A percentile compares a stretch with the other conserved stretches of the same genome.
Conservation (phyloP, 2,113 vertebrate species). For the Misgurnus mizolepis region DNA sequence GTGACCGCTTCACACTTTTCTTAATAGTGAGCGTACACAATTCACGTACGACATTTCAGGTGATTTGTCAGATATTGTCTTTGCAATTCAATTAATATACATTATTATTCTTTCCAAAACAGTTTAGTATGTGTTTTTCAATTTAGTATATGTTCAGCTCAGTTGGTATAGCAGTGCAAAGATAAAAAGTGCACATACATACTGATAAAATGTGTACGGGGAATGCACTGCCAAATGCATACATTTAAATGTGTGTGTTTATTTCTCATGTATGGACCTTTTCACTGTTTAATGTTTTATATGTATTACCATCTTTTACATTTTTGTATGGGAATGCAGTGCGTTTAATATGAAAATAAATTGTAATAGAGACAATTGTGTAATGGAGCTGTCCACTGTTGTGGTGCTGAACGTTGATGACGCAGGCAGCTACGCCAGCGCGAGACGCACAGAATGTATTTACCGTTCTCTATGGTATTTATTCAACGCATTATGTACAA, state of each 20-base stretch:
- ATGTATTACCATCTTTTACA: not conserved
- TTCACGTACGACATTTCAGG: not conserved
- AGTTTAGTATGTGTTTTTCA: too few relatives aligned
- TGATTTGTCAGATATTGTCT: not conserved
- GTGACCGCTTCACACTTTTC: conserved; percentile 17
- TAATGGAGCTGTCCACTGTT: conserved; percentile 47
- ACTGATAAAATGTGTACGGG: too few relatives aligned
- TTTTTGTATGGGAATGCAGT: not conserved
- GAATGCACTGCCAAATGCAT: too few relatives aligned
- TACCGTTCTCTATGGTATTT: not conserved
- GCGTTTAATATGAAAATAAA: not conserved
- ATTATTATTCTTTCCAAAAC: too few relatives aligned
- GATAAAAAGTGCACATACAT: too few relatives aligned
- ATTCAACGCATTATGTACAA: too few relatives aligned
- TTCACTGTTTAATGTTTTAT: not conserved
- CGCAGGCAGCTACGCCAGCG: conserved; percentile 18
- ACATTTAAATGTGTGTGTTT: too few relatives aligned
- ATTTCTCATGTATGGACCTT: not conserved
- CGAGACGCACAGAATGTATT: not conserved
- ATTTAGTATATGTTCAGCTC: too few relatives aligned
- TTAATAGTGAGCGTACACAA: not conserved
- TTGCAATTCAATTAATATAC: not conserved
- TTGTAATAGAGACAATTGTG: not conserved
- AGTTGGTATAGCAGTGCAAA: too few relatives aligned
- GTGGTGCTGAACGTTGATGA: conserved; percentile 51